Evolutionary conservation across 1,140 invertebrate species (phyloP), one percentile per base, ranked within the genome.

Genomic region (Drosophila triauraria): DNA sequence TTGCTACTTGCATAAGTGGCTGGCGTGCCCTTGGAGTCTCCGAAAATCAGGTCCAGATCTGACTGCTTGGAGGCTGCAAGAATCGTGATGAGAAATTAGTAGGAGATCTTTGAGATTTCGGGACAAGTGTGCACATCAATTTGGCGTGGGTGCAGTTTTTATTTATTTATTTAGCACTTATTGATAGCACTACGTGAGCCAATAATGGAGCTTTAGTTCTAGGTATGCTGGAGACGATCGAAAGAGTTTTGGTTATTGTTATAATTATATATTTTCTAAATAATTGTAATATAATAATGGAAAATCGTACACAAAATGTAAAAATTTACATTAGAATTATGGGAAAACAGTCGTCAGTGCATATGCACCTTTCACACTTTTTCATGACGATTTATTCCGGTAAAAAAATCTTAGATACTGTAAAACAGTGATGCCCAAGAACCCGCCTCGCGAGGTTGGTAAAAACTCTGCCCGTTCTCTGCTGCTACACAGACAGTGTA

Each of bases 1-100:
- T 92, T 92, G 8, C 78, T 85, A 60, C 79, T 91, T 20, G 84
- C 88, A 57, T 75, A 63, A 2, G 68, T 74, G 9, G 53, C 35
- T 8, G 53, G 44, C 1, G 78, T 61, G 51, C 72, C 27, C 60
- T 87, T 90, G 48, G 17, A 59, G 0, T 92, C 91, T 0, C 91
- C 91, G 58, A 92, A 92, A 51, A 92, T 92, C 35, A 92, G 88
- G 47, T 92, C 91, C 75, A 92, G 61, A 40, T 92, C 91, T 35
- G 91, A 91, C 58, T 85, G 67, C 60, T 91, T 91, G 27, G 85
- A 91, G 20, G 78, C 87, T 91, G 80, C n/a, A 91, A 91, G 35
- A 60, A 44, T 57, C 40, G 9, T 68, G 13, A 13, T 23, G 0
- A 27, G 7, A 57, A 25, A 50, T 87, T 51, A 84, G 25, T 69